Evolutionary conservation across 2,888 invertebrate species (phyloP).

Genomic region (Lagria hirta): DNA sequence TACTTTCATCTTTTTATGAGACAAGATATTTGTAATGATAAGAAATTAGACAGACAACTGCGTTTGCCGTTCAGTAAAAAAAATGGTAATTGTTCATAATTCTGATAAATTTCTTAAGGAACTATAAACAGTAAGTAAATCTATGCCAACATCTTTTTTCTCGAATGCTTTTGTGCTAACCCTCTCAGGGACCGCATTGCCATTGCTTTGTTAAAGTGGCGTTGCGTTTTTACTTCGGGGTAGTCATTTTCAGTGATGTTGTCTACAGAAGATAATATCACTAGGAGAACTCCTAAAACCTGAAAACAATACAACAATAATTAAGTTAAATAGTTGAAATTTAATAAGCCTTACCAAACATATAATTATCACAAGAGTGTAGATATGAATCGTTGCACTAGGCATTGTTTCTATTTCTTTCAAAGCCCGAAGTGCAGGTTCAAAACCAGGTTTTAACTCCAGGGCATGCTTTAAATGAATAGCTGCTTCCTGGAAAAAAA

Average conservation of each 20-base stretch:
- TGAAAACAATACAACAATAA: too few species aligned
- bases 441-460: slow-evolving; percentile 82
- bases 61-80: too few species aligned
- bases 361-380: slow-evolving; percentile 83
- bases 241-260: slow-evolving; percentile 50
- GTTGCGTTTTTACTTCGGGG: slow-evolving; percentile 69
- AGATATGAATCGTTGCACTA: slow-evolving; percentile 78
- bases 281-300: slow-evolving; percentile 80
- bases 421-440: slow-evolving; percentile 76
- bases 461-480: slow-evolving; percentile 80
- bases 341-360: slow-evolving; percentile 66
- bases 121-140: too few species aligned
- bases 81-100: too few species aligned
- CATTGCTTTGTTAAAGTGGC: slow-evolving; percentile 87
- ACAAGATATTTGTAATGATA: too few species aligned
- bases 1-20: too few species aligned
- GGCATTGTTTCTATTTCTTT: slow-evolving; percentile 82
- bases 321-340: slow-evolving; percentile 6
- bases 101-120: too few species aligned
- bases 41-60: too few species aligned
- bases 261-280: slow-evolving; percentile 77
- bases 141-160: slow-evolving; percentile 41
- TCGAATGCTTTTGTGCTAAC: slow-evolving; percentile 46
- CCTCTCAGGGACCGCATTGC: slow-evolving; percentile 81
- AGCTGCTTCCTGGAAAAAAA: slow-evolving; percentile 84